These are phyloP conservation scores for Eulimnadia texana DNA, from an alignment of 1,140 invertebrate species.

Conservation along the genomic window DNA sequence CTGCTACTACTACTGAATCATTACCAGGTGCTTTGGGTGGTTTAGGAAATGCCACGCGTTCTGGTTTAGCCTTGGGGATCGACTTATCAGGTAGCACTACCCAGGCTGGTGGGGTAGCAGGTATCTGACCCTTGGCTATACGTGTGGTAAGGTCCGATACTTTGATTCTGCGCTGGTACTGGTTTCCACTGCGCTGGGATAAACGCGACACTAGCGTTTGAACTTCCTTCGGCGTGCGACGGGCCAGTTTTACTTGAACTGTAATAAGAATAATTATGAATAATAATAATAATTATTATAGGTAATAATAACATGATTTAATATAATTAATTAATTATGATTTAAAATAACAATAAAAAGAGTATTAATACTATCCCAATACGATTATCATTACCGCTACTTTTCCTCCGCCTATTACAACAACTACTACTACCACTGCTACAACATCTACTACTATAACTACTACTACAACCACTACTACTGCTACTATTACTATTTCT, in stretches of 20 bases:
- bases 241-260: slow-evolving; percentile 45
- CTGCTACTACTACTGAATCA: too few relatives aligned
- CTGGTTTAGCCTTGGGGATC: slow-evolving; percentile 59
- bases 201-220: slow-evolving; percentile 34
- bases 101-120: slow-evolving; percentile 56
- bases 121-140: slow-evolving; percentile 43
- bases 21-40: slow-evolving; percentile 64
- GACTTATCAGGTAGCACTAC: slow-evolving; percentile 52
- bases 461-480: too few relatives aligned
- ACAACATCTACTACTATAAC: too few relatives aligned
- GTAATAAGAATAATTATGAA: slow-evolving; percentile 16
- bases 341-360: too few relatives aligned
- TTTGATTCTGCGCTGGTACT: slow-evolving; percentile 25
- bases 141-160: slow-evolving; percentile 63
- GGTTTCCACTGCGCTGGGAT: background rate
- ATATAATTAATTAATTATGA: too few relatives aligned
- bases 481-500: too few relatives aligned
- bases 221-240: slow-evolving; percentile 42
- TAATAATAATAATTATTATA: slow-evolving; percentile 4
- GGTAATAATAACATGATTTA: too few relatives aligned
- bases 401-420: too few relatives aligned
- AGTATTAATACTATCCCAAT: too few relatives aligned
- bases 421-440: too few relatives aligned
- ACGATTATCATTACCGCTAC: too few relatives aligned
- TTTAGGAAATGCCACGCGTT: slow-evolving; percentile 67